phyloP scores from a whole-genome alignment of 2,113 vertebrate species.

The Callionymus lyra region DNA sequence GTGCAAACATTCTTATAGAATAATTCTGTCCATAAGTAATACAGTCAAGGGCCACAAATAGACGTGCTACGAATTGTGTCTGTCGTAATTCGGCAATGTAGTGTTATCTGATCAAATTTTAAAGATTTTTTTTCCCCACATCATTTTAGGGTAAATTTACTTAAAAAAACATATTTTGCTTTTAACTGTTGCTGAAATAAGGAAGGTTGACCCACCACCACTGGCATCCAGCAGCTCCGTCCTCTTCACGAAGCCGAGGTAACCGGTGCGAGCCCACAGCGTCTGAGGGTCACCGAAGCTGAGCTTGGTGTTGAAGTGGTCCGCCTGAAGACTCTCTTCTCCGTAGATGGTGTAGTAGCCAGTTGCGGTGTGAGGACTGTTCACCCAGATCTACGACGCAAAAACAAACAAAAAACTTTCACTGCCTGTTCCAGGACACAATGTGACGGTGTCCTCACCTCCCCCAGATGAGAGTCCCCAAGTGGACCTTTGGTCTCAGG shows the following conservation, averaged over 20 bases:
- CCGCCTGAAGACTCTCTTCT: slow-evolving; percentile 88
- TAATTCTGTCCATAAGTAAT: no score
- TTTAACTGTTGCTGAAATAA: no score
- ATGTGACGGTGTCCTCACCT: slow-evolving; percentile 48
- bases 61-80: no score
- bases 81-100: no score
- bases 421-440: neutral
- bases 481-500: slow-evolving; percentile 93
- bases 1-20: no score
- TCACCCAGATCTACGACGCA: slow-evolving; percentile 82
- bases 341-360: slow-evolving; percentile 97
- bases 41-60: no score
- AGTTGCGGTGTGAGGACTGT: slow-evolving; percentile 87
- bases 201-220: slow-evolving; percentile 67
- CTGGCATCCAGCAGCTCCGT: slow-evolving; percentile 89
- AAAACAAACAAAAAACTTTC: neutral
- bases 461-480: slow-evolving; percentile 93
- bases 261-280: slow-evolving; percentile 88
- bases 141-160: no score
- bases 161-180: no score
- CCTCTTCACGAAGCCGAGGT: slow-evolving; percentile 90
- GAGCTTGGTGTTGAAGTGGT: slow-evolving; percentile 95
- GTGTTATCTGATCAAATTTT: no score
- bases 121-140: no score
- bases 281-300: slow-evolving; percentile 94